Evolutionary conservation across 2,113 vertebrate species (phyloP).

Genomic region (Oriolus oriolus): DNA sequence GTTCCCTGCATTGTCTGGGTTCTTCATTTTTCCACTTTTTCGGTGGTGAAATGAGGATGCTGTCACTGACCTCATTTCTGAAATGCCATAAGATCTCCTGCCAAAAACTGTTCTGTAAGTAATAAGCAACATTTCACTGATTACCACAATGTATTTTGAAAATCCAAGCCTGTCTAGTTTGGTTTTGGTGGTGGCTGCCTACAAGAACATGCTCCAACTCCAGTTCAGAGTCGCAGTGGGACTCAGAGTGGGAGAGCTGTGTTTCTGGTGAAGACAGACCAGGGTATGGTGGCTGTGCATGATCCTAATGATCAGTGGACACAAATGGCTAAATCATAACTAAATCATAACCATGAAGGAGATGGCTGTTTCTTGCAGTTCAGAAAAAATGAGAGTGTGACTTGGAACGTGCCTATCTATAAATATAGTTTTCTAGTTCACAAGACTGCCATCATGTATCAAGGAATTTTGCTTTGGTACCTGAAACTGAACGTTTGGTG

Average conservation of each 20-base stretch:
- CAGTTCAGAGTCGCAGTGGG: not conserved
- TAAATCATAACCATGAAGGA: not conserved
- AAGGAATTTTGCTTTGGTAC: not conserved
- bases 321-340: not conserved
- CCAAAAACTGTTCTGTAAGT: not conserved
- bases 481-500: not conserved
- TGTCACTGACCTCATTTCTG: not conserved
- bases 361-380: not conserved
- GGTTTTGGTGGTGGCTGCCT: not conserved
- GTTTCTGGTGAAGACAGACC: not conserved
- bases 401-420: not conserved
- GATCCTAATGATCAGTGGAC: accelerated
- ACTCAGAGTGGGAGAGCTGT: not conserved
- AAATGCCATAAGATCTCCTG: not conserved
- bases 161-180: not conserved
- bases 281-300: not conserved
- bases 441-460: not conserved
- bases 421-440: not conserved
- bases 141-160: not conserved
- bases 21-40: not conserved
- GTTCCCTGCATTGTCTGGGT: not conserved
- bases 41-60: not conserved
- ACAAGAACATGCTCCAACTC: not conserved
- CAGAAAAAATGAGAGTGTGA: not conserved
- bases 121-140: not conserved